Base-by-base conservation (phyloP, 2,888 invertebrate genomes). In the Amorpha juglandis region DNA sequence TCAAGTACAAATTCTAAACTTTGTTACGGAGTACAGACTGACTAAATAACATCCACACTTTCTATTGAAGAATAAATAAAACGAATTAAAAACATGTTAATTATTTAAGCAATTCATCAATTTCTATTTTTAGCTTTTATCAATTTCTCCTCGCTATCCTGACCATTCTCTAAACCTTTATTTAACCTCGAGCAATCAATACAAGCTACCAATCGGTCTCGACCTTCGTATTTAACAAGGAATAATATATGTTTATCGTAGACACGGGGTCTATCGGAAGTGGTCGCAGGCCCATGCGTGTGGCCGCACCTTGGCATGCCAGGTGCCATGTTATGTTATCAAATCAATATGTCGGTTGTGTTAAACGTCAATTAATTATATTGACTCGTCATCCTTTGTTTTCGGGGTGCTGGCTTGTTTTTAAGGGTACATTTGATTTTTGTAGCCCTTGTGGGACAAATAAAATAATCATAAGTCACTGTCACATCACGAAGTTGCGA, bases 341-440 rank as follows among this genome's bases (percentile, higher is more conserved):
- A 74, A 83, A 82, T 81, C 80, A 79, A 80, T 79, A 75, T 78
- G 76, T 76, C 69, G 71, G 67, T 71, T 70, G 72, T 75, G 78
- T 77, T 71, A 71, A 65, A 72, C 70, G 73, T 76, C 79, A 73
- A 81, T 83, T 80, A 75, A 79, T 78, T 76, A 71, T 74, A 75
- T 76, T 71, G 72, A 64, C 68, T 71, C 72, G 72, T 76, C 74
- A 73, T 69, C 69, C 73, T 72, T 75, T 75, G 70, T 77, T 74
- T 73, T 71, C 63, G 67, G 51, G 62, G 50, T 35, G 52, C 27
- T 62, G 4, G 4, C 27, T 27, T 27, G 27, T 16, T 33, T 64
- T 53, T 55, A 58, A 47, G 27, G 19, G 64, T 4, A 21, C 14
- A 47, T 48, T 47, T 47, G 58, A 19, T 58, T 58, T 52, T 27